phyloP scores from a whole-genome alignment of 2,888 invertebrate genomes.

The Nematopogon swammerdamellus region DNA sequence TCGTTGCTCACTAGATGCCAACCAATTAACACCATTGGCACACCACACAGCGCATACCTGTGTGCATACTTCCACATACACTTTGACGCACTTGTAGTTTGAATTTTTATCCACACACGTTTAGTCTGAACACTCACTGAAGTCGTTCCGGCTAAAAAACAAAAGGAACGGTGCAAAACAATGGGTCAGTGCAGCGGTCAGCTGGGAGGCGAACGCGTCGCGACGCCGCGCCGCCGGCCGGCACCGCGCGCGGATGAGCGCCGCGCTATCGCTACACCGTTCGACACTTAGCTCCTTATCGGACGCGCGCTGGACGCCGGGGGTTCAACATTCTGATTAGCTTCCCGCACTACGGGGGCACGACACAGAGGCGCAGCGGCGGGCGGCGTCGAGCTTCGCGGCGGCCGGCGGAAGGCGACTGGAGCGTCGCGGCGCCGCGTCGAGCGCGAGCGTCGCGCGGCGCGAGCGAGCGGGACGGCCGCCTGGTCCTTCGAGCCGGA shows the following conservation, averaged over 20 bases:
- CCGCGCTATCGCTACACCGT: slow-evolving; percentile 8
- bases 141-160: not conserved
- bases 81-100: not conserved
- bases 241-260: slow-evolving; percentile 12
- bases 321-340: slow-evolving; percentile 31
- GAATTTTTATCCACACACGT: not conserved
- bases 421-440: slow-evolving; percentile 28
- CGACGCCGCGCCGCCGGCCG: slow-evolving; percentile 7
- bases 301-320: slow-evolving; percentile 15
- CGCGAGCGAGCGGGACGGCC: slow-evolving; percentile 49
- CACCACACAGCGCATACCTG: not conserved
- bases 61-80: not conserved
- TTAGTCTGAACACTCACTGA: not conserved
- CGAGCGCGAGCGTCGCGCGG: slow-evolving; percentile 43
- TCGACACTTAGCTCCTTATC: not conserved
- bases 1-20: not conserved
- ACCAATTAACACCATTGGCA: not conserved
- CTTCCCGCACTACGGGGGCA: slow-evolving; percentile 26
- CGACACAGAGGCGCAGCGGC: slow-evolving; percentile 49
- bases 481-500: slow-evolving; percentile 21
- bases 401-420: slow-evolving; percentile 56
- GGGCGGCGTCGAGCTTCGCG: slow-evolving; percentile 44
- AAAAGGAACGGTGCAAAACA: not conserved
- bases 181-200: not conserved
- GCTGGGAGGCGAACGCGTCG: slow-evolving; percentile 12